Percentiles rank a stretch among this genome's conserved stretches.
Conservation (phyloP, 2,888 invertebrate genomes). For the Ophraella communa region DNA sequence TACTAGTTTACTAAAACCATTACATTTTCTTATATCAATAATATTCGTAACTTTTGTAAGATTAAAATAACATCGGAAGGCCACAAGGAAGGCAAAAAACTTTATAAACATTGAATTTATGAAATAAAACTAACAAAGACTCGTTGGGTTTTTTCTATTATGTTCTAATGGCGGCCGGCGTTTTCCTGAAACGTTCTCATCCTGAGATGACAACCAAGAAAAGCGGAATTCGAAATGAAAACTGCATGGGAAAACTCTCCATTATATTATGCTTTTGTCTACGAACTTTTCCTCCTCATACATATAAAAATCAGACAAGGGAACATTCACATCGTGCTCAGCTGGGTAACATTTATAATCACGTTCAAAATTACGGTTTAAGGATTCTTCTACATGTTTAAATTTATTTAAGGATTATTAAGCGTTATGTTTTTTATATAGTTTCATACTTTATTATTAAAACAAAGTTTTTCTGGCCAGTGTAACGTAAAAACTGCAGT, state of each 20-base stretch:
- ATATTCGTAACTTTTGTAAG: too few relatives aligned
- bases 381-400: too few relatives aligned
- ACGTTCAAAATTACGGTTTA: too few relatives aligned
- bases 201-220: slow-evolving; percentile 22
- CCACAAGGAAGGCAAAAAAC: too few relatives aligned
- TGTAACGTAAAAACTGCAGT: too few relatives aligned
- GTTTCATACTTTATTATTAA: too few relatives aligned
- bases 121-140: slow-evolving; percentile 38
- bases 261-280: slow-evolving; percentile 45
- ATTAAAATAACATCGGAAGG: too few relatives aligned
- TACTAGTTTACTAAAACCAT: too few relatives aligned
- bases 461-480: too few relatives aligned
- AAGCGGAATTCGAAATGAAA: slow-evolving; percentile 22
- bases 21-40: too few relatives aligned
- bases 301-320: slow-evolving; percentile 43
- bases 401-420: too few relatives aligned
- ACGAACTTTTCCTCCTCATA: slow-evolving; percentile 43
- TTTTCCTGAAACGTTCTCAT: slow-evolving; percentile 31
- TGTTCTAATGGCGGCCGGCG: slow-evolving; percentile 35
- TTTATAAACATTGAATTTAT: slow-evolving; percentile 32
- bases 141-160: slow-evolving; percentile 42
- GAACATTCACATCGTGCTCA: slow-evolving; percentile 35
- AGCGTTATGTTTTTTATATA: too few relatives aligned
- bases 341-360: slow-evolving; percentile 14
- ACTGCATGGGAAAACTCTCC: slow-evolving; percentile 27